A percentile compares a stretch with the other conserved stretches of the same genome.
These are phyloP conservation scores for Arion vulgaris DNA, from an alignment of 1,140 invertebrate species.

Conservation along the genomic window DNA sequence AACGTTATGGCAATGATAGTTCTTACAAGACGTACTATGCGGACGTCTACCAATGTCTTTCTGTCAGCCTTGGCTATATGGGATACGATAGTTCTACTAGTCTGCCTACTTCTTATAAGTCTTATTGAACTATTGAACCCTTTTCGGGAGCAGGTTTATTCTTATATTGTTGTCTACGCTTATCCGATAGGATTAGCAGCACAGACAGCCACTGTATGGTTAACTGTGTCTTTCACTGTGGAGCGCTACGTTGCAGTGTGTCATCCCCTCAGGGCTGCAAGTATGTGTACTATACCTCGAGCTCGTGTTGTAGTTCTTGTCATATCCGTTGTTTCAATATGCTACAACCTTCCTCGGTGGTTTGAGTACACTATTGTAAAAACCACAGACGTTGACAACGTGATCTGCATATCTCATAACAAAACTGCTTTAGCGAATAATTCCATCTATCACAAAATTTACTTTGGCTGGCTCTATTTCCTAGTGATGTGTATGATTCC, in stretches of 20 bases:
- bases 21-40: slow-evolving; percentile 88
- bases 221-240: slow-evolving; percentile 94
- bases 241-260: slow-evolving; percentile 97
- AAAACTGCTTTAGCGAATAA: slow-evolving; percentile 82
- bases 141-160: slow-evolving; percentile 82
- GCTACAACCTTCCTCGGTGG: slow-evolving; percentile 89
- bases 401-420: slow-evolving; percentile 75
- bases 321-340: slow-evolving; percentile 85
- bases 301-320: slow-evolving; percentile 87
- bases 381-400: slow-evolving; percentile 54
- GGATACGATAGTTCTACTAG: slow-evolving; percentile 90
- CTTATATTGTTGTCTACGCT: slow-evolving; percentile 87
- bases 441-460: slow-evolving; percentile 82
- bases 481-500: slow-evolving; percentile 93
- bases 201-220: slow-evolving; percentile 92
- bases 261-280: slow-evolving; percentile 89
- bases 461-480: slow-evolving; percentile 93
- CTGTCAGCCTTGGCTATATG: slow-evolving; percentile 91
- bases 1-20: slow-evolving; percentile 93
- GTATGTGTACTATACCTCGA: slow-evolving; percentile 91
- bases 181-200: slow-evolving; percentile 91
- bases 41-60: slow-evolving; percentile 93
- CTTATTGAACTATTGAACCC: slow-evolving; percentile 75
- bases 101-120: slow-evolving; percentile 89
- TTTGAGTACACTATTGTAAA: slow-evolving; percentile 68